Conservation (phyloP, 2,797 vertebrate genomes). For the Fringilla coelebs region DNA sequence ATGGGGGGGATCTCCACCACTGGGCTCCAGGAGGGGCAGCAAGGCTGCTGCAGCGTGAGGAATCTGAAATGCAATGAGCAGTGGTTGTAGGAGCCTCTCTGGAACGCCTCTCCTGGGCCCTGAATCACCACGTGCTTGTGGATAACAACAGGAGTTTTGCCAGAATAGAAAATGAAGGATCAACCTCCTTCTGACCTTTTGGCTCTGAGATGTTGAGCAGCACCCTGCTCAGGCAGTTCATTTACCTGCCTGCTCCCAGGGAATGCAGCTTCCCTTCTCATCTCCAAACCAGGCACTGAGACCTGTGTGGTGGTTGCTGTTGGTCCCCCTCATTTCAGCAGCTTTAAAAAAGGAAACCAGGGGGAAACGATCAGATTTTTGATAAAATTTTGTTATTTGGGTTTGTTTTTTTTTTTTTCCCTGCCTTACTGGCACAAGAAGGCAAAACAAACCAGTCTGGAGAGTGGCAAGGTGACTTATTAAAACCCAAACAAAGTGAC, state of each 20-base stretch:
- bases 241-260: background rate
- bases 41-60: background rate
- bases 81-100: background rate
- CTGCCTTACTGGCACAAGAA: background rate
- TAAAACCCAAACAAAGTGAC: background rate
- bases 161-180: background rate
- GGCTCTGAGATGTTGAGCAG: background rate
- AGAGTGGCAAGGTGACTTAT: slow-evolving; percentile 13
- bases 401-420: background rate
- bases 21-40: background rate
- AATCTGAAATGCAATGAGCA: background rate
- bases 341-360: background rate
- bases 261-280: background rate
- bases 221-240: background rate
- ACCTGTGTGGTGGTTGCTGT: background rate
- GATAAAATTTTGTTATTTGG: background rate
- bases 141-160: background rate
- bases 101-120: background rate
- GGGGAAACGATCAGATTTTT: background rate
- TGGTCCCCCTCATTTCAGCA: background rate
- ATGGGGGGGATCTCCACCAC: background rate
- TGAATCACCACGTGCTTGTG: background rate
- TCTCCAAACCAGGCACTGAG: background rate
- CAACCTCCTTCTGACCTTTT: background rate
- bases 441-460: slow-evolving; percentile 55